Conservation (phyloP, 2,888 invertebrate species). For the Chymomyza fuscimana region DNA sequence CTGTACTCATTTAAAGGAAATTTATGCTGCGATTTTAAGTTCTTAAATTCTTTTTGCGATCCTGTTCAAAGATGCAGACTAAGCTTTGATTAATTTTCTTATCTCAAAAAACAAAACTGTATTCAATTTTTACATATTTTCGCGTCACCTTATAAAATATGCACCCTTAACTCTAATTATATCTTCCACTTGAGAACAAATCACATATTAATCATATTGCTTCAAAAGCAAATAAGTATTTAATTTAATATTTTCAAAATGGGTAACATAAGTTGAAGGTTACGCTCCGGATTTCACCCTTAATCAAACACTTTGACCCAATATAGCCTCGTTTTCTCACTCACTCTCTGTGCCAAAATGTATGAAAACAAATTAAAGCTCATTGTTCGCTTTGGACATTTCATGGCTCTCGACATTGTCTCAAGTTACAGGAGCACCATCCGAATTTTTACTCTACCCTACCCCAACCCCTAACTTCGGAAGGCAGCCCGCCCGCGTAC, state of each 20-base stretch:
- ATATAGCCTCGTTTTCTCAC: background rate
- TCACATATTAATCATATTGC: background rate
- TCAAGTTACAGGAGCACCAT: slow-evolving; percentile 49
- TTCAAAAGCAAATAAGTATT: background rate
- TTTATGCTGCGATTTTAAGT: too few species aligned
- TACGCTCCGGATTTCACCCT: background rate
- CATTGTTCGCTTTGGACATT: slow-evolving; percentile 52
- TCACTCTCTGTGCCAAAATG: slow-evolving; percentile 7
- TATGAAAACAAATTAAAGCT: slow-evolving; percentile 60
- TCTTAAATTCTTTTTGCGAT: too few species aligned
- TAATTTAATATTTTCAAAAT: background rate
- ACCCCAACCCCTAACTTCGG: slow-evolving; percentile 29
- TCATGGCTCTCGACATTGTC: slow-evolving; percentile 42
- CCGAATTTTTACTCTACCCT: background rate
- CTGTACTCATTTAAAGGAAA: too few species aligned
- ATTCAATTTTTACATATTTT: too few species aligned
- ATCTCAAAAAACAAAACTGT: too few species aligned
- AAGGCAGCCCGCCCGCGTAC: slow-evolving; percentile 61
- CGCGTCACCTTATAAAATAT: too few species aligned
- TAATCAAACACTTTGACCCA: background rate
- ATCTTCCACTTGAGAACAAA: background rate
- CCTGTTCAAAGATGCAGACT: too few species aligned
- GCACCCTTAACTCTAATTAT: too few species aligned
- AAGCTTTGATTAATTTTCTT: too few species aligned
- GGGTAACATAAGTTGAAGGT: background rate